phyloP scores from a whole-genome alignment of 2,797 vertebrate genomes.

The Chelon auratus region DNA sequence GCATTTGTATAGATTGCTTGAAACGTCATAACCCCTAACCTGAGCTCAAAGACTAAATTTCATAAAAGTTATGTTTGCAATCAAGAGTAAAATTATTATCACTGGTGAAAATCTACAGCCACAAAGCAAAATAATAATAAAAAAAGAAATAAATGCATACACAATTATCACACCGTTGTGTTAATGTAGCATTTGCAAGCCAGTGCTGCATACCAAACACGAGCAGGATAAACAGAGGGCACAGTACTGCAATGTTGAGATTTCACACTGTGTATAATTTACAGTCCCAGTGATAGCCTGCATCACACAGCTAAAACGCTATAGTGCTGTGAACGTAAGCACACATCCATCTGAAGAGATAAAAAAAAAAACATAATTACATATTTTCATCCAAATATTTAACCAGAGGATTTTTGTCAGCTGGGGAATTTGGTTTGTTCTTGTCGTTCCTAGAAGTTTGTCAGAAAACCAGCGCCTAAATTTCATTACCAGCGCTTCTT shows the following conservation, averaged over 20 bases:
- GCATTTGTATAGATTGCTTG: too few species aligned
- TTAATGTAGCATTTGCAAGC: slow-evolving; percentile 40
- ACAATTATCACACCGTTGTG: slow-evolving; percentile 32
- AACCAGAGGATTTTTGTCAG: slow-evolving; percentile 41
- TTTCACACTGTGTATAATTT: slow-evolving; percentile 78
- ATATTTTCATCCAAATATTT: slow-evolving; percentile 47
- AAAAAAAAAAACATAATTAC: slow-evolving; percentile 1
- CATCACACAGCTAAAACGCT: slow-evolving; percentile 41
- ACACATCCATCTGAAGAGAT: slow-evolving; percentile 31
- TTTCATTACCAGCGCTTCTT: slow-evolving; percentile 60
- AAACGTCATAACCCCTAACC: too few species aligned
- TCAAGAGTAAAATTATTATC: not conserved
- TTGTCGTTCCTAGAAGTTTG: slow-evolving; percentile 47
- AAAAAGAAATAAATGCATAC: not conserved
- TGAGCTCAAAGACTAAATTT: not conserved
- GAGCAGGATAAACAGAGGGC: slow-evolving; percentile 65
- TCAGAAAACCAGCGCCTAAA: slow-evolving; percentile 47
- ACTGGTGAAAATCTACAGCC: not conserved
- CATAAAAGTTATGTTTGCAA: not conserved
- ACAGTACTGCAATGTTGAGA: slow-evolving; percentile 56
- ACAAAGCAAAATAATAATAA: not conserved
- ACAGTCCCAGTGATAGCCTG: slow-evolving; percentile 65
- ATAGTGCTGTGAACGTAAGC: slow-evolving; percentile 42
- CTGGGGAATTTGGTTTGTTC: slow-evolving; percentile 24
- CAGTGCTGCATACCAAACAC: slow-evolving; percentile 46